Evolutionary conservation across 1,140 invertebrate species (phyloP).

Genomic region (Thereuonema tuberculata): DNA sequence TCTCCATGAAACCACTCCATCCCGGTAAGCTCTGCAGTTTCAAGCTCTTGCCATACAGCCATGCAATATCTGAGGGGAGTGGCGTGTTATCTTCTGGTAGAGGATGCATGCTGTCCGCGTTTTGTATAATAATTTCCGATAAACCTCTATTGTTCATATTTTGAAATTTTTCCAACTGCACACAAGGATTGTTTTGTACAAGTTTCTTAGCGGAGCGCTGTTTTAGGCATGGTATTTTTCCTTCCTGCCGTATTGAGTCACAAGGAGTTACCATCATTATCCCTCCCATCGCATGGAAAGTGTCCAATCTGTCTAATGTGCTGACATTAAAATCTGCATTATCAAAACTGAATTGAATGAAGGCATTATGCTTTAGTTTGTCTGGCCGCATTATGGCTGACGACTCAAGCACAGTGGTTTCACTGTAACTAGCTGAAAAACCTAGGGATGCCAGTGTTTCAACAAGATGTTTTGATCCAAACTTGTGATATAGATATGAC

Average conservation of each 20-base stretch:
- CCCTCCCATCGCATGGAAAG: slow-evolving; percentile 24
- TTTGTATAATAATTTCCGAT: neutral
- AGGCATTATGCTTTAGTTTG: neutral
- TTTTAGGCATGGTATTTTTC: neutral
- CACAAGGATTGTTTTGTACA: neutral
- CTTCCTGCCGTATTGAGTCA: neutral
- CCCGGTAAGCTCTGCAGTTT: neutral
- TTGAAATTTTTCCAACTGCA: neutral
- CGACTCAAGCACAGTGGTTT: neutral
- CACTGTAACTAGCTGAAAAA: slow-evolving; percentile 6
- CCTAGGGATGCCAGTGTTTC: slow-evolving; percentile 3
- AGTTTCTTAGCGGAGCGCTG: no score
- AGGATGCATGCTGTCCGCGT: neutral
- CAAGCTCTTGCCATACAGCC: neutral
- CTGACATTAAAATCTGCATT: slow-evolving; percentile 23
- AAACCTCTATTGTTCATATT: neutral
- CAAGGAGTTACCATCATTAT: slow-evolving; percentile 15
- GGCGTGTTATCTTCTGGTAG: neutral
- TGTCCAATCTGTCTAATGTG: slow-evolving; percentile 20
- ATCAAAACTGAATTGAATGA: slow-evolving; percentile 18
- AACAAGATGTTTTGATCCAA: slow-evolving; percentile 5
- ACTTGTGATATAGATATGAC: neutral
- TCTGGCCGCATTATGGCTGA: neutral
- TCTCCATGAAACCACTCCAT: neutral
- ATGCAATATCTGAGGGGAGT: neutral